Evolutionary conservation across 2,888 invertebrate species (phyloP).

Genomic region (Loripinus fragilis): DNA sequence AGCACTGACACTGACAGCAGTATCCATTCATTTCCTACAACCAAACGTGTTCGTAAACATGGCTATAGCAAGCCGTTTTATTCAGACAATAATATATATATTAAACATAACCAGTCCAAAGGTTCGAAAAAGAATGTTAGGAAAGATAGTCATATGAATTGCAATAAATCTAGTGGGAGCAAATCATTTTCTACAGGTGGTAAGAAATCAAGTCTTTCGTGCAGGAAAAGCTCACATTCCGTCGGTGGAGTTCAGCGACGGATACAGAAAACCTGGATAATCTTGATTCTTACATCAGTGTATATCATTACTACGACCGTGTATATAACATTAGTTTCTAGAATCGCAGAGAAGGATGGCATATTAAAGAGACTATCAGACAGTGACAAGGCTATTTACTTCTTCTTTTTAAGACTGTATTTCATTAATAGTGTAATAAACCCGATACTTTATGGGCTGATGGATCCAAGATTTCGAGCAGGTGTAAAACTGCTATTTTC

Average conservation of each 20-base stretch:
- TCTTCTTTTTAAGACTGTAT: slow-evolving; percentile 37
- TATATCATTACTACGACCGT: slow-evolving; percentile 29
- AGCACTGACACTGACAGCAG: too few species aligned
- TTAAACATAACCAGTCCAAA: too few species aligned
- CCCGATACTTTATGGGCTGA: slow-evolving; percentile 46
- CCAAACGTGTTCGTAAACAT: too few species aligned
- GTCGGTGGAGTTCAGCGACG: too few species aligned
- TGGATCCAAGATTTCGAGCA: slow-evolving; percentile 47
- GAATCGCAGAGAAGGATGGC: slow-evolving; percentile 22
- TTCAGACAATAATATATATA: too few species aligned
- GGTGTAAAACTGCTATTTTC: slow-evolving; percentile 16
- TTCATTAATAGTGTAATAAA: slow-evolving; percentile 40
- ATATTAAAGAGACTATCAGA: slow-evolving; percentile 13
- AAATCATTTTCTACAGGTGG: too few species aligned
- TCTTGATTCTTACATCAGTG: slow-evolving; percentile 30
- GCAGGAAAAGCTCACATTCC: too few species aligned
- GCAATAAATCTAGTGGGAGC: too few species aligned
- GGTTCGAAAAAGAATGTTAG: background rate
- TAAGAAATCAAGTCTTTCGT: too few species aligned
- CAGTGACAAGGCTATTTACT: slow-evolving; percentile 23
- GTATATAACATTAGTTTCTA: slow-evolving; percentile 31
- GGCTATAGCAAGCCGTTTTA: too few species aligned
- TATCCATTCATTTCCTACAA: too few species aligned
- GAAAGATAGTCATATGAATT: background rate
- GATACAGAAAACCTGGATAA: slow-evolving; percentile 30